A percentile compares a stretch with the other conserved stretches of the same genome.
Conservation (phyloP, 2,888 invertebrate species). For the Lasioglossum marginatum region DNA sequence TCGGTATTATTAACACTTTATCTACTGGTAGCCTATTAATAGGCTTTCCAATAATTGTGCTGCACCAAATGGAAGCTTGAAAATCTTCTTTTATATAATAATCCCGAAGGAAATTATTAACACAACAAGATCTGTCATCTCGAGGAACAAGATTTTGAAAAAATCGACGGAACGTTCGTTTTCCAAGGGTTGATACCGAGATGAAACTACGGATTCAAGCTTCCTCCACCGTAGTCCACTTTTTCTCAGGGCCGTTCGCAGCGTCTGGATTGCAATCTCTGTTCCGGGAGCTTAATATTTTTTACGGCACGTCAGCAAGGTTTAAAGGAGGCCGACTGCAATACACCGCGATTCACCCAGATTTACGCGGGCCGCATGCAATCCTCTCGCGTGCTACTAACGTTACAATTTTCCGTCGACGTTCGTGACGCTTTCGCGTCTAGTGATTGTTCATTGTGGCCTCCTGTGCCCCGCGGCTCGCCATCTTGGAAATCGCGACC, state of each 20-base stretch:
- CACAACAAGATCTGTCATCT: too few relatives aligned
- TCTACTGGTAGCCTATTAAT: too few relatives aligned
- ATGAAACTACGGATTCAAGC: background rate
- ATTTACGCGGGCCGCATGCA: background rate
- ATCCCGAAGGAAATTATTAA: too few relatives aligned
- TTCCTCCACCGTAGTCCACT: background rate
- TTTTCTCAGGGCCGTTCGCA: background rate
- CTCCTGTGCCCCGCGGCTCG: background rate
- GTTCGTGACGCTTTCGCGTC: constrained; percentile 3
- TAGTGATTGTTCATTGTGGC: background rate
- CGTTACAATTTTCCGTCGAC: background rate
- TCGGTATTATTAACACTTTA: too few relatives aligned
- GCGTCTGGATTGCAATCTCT: background rate
- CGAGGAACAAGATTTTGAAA: background rate
- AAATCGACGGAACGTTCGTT: background rate
- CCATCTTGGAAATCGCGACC: background rate
- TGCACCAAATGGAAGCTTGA: too few relatives aligned
- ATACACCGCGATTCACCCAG: background rate
- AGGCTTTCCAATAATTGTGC: too few relatives aligned
- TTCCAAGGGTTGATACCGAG: background rate
- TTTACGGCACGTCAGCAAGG: background rate
- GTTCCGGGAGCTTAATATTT: background rate
- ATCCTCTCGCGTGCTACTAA: background rate
- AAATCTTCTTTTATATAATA: too few relatives aligned
- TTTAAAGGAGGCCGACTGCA: background rate